Conservation (phyloP, 2,797 vertebrate species). For the Salarias fasciatus region DNA sequence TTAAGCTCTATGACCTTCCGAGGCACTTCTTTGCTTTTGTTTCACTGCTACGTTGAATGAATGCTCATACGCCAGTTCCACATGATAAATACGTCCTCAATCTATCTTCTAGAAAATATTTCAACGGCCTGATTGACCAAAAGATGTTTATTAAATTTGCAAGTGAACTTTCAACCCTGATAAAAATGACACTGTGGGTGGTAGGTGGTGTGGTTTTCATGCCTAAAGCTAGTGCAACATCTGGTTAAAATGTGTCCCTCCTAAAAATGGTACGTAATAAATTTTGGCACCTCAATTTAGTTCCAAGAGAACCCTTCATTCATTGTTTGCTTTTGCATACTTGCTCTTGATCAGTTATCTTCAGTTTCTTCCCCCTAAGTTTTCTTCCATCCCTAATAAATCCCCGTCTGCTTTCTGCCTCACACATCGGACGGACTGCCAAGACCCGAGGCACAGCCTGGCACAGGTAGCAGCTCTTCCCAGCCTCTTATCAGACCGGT, state of each 20-base stretch:
- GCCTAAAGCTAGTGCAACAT: not conserved
- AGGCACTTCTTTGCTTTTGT: not conserved
- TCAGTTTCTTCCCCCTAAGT: not conserved
- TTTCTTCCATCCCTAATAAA: not conserved
- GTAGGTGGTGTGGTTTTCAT: too few relatives aligned
- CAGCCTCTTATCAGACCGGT: slow-evolving; percentile 61
- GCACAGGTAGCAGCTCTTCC: slow-evolving; percentile 41
- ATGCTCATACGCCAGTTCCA: too few relatives aligned
- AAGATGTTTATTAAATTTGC: too few relatives aligned
- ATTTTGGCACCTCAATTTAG: too few relatives aligned
- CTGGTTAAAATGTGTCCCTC: not conserved
- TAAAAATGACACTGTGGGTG: too few relatives aligned
- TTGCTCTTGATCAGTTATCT: not conserved
- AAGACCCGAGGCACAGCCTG: slow-evolving; percentile 32
- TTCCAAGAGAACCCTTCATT: too few relatives aligned
- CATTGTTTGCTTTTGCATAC: not conserved
- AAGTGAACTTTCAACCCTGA: too few relatives aligned
- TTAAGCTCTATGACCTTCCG: slow-evolving; percentile 16
- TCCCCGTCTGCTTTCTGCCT: slow-evolving; percentile 1
- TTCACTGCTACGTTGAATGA: not conserved
- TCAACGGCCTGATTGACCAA: too few relatives aligned
- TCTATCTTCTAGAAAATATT: too few relatives aligned
- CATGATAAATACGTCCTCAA: too few relatives aligned
- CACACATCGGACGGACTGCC: not conserved
- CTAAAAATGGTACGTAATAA: not conserved